Base-by-base conservation (phyloP, 2,113 vertebrate species). In the Larimichthys polyactis region DNA sequence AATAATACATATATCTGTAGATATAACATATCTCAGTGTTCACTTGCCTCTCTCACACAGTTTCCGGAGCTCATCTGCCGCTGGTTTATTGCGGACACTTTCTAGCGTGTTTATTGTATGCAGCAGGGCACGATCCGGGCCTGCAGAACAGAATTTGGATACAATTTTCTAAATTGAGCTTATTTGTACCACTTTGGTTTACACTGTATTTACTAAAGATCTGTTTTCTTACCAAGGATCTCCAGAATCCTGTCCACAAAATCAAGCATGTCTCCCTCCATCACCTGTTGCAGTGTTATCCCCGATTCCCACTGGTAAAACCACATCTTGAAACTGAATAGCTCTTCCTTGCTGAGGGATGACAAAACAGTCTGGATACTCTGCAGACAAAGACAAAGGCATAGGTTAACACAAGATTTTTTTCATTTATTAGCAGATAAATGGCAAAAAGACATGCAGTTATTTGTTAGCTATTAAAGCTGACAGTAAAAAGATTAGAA, bases 161-260 rank as follows among this genome's bases (percentile, higher is more conserved):
- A 24, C 2, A 1, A 16, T 19, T 20, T 44, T 68, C 17, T 20
- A 19, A 22, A 17, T 59, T 36, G 36, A 57, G 4, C 14, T 49
- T n/a, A 4, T 40, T 36, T 55, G 32, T 58, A 22, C 11, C 2
- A 12, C 17, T 70, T 40, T 40, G 36, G 36, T 40, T 0, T 17
- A 67, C 12, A 36, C 15, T 40, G 8, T 22, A 6, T 46, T 9
- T 27, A 15, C 22, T 22, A 7, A 19, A 40, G 36, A 9, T 40
- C 7, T 40, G 36, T 51, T 71, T 82, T 54, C 78, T 80, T 74
- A 94, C 90, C 91, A 6, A 89, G 72, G 12, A 75, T 4, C 79
- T 95, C 94, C 6, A 95, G 46, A 27, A 89, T 83, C 49, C 32
- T 90, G 89, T 96, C 94, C 66, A 94, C 95, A 58, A 95, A 82